phyloP scores from a whole-genome alignment of 2,888 invertebrate genomes.

The Diplolepis rosae region DNA sequence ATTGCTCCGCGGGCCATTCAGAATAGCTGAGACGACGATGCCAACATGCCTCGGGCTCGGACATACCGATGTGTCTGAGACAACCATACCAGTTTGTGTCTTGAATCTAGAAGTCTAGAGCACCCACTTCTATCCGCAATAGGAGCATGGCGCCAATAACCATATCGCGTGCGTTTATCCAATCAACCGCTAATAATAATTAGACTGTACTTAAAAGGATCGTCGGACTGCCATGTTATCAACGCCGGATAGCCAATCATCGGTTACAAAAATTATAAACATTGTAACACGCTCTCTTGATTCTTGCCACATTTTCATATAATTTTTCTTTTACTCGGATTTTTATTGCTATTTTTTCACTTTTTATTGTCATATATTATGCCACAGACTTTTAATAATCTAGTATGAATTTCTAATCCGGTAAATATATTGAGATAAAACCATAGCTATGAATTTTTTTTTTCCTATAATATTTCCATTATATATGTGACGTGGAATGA shows the following conservation, averaged over 20 bases:
- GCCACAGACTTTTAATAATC: no score
- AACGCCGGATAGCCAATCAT: conserved; percentile 9
- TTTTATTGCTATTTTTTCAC: neutral
- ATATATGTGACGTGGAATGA: no score
- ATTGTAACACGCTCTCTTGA: neutral
- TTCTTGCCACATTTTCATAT: neutral
- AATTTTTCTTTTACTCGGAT: no score
- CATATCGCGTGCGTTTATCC: conserved; percentile 27
- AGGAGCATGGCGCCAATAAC: conserved; percentile 29
- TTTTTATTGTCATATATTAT: neutral
- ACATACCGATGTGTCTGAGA: conserved; percentile 26
- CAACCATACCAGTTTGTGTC: conserved; percentile 26
- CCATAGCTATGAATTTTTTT: no score
- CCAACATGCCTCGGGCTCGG: conserved; percentile 14
- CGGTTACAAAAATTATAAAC: conserved; percentile 17
- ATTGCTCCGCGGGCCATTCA: conserved; percentile 21
- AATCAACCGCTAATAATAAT: conserved; percentile 27
- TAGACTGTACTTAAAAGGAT: conserved; percentile 30
- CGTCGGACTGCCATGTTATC: neutral
- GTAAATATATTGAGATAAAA: no score
- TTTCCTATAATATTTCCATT: no score
- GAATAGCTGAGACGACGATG: conserved; percentile 25
- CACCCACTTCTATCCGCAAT: conserved; percentile 27
- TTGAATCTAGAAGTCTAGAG: conserved; percentile 20
- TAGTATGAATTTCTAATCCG: no score